Base-by-base conservation (phyloP, 1,140 invertebrate species). In the Tetragnatha versicolor region DNA sequence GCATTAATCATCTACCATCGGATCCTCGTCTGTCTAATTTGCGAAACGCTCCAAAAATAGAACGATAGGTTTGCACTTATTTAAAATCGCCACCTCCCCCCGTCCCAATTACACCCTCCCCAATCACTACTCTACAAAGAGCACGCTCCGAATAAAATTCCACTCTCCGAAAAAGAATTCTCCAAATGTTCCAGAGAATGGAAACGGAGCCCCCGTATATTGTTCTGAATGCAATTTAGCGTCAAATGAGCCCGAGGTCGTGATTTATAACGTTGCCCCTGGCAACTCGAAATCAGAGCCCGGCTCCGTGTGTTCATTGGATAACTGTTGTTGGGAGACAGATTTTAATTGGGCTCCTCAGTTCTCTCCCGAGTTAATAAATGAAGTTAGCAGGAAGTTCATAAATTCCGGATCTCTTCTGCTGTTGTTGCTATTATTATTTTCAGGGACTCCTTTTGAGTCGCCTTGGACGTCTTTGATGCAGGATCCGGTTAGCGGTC, bases 161-260 rank as follows among this genome's bases (percentile, higher is more conserved):
- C 69, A 31, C 69, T 73, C 53, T 73, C 47, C 69, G 27, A 73
- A 65, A 73, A 51, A 37, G 60, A 35, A 31, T 35, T 31, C 37
- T 65, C 65, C 65, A 68, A 49, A 33, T 45, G 31, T 51, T 39
- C 17, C 22, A 47, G 17, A 31, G 25, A 17, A 49, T 17, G 39
- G 10, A 61, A 31, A 33, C 29, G 39, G 39, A 60, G 51, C 49
- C 35, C n/a, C n/a, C 7, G 49, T n/a, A 49, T 49, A 68, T 55
- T 73, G 51, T 72, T 72, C 68, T 72, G 51, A 55, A 72, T 72
- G 68, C 68, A 72, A 72, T 72, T 72, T 72, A 58, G 47, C 51
- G 68, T 72, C 68, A 72, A 72, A 72, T 72, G 68, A 72, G 68
- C 31, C 51, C 22, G 49, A 27, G 68, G 47, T 72, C 68, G 31